Percentiles rank a stretch among this genome's conserved stretches.
These are phyloP conservation scores for Syngnathus acus DNA, from an alignment of 2,797 vertebrate species.

Conservation along the genomic window DNA sequence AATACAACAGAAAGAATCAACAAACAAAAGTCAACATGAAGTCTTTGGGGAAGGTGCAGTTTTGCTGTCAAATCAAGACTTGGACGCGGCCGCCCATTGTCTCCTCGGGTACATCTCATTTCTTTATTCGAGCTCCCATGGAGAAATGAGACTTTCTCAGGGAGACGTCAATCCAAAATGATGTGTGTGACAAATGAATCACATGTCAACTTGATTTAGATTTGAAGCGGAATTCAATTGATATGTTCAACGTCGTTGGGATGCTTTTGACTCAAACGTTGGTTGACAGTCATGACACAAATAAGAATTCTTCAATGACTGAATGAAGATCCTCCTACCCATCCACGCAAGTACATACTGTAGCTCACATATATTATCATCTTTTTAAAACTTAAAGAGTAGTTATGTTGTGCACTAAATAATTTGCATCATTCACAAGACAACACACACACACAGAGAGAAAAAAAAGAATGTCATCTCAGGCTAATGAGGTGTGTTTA, in stretches of 20 bases:
- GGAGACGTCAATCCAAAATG: no score
- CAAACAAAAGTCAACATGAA: conserved; percentile 23
- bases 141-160: no score
- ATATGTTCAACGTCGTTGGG: no score
- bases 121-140: not conserved
- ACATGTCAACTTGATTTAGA: no score
- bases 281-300: no score
- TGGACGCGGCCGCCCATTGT: not conserved
- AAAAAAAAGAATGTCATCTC: conserved; percentile 9
- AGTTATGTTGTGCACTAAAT: not conserved
- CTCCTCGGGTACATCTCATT: not conserved
- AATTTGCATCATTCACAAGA: conserved; percentile 12
- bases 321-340: no score
- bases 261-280: no score
- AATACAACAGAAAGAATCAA: conserved; percentile 42
- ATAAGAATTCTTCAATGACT: not conserved
- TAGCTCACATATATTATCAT: no score
- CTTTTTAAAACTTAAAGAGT: not conserved
- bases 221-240: no score
- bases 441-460: not conserved
- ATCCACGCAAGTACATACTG: no score
- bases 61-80: not conserved
- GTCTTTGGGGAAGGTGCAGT: conserved; percentile 5
- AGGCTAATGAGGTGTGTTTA: conserved; percentile 40
- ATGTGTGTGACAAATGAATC: no score